Base-by-base conservation (phyloP, 2,113 vertebrate genomes). In the Lampris megalopsis region DNA sequence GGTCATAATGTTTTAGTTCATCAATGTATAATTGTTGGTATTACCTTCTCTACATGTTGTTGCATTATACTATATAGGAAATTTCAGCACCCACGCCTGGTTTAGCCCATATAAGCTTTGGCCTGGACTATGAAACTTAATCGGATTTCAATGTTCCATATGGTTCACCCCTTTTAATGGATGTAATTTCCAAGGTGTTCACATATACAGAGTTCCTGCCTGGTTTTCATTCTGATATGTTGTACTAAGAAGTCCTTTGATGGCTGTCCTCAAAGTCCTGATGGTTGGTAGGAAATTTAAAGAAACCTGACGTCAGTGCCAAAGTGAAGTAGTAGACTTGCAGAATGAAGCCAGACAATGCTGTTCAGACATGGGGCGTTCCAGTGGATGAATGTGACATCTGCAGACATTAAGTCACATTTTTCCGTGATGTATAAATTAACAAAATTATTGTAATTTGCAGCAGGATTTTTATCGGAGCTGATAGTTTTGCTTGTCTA, bases 231-330 rank as follows among this genome's bases (percentile, higher is more conserved):
- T 37, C n/a, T 75, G 35, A 5, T 43, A 75, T 41, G 13, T 8
- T 2, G 43, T 9, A 2, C 36, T 47, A 35, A 53, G 49, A 24
- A 42, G 40, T 63, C 9, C 45, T 35, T 47, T 6, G n/a, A 73
- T 56, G 43, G 37, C 8, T 6, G 63, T 37, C 86, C 65, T 76
- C 83, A 89, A 81, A 81, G 47, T 58, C 35, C n/a, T 76, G 35
- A 62, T 4, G 42, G 35, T 70, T 75, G 68, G 9, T 6, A 24
- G 41, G 6, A 60, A 54, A 59, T 62, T 6, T 56, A 60, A 9
- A 42, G 56, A 68, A 56, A 7, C 47, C 62, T 56, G 53, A 65
- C 81, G 71, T 66, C 24, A 79, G 61, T 45, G 36, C 64, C 45
- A 11, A 65, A 0, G 45, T 81, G 45, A 54, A 50, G 43, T 42